Evolutionary conservation across 2,797 vertebrate species (phyloP).

Genomic region (Halcyon smyrnensis): DNA sequence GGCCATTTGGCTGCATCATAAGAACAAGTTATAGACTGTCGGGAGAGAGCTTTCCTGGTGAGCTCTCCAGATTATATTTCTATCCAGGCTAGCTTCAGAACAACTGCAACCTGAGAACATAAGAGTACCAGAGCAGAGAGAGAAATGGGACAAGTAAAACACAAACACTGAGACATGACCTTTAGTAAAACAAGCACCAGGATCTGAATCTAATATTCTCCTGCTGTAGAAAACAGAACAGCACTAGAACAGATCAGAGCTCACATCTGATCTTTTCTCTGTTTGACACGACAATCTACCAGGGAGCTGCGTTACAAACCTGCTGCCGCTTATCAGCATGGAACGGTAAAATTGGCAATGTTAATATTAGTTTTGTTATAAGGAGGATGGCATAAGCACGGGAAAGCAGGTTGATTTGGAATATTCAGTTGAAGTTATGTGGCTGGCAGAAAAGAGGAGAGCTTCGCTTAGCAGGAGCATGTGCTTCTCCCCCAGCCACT

Average conservation of each 20-base stretch:
- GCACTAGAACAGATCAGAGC: background rate
- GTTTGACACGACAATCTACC: accelerated
- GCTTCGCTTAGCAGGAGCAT: background rate
- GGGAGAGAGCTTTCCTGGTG: background rate
- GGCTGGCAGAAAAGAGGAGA: background rate
- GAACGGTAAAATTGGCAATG: background rate
- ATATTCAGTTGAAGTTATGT: background rate
- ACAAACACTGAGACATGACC: background rate
- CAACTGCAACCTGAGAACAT: constrained; percentile 27
- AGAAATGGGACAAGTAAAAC: constrained; percentile 23
- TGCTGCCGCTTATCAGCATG: background rate
- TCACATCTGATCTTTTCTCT: background rate
- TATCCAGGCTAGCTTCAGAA: background rate
- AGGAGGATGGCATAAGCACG: background rate
- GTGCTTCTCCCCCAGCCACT: background rate
- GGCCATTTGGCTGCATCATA: background rate
- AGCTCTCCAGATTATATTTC: background rate
- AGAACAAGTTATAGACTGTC: background rate
- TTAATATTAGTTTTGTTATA: background rate
- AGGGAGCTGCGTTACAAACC: background rate
- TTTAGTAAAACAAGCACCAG: background rate
- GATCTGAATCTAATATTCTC: background rate
- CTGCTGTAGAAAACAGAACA: background rate
- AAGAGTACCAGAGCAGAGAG: background rate
- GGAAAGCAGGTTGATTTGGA: background rate